These are phyloP conservation scores for Leptinotarsa peninsularis DNA, from an alignment of 2,888 invertebrate genomes.

Conservation along the genomic window DNA sequence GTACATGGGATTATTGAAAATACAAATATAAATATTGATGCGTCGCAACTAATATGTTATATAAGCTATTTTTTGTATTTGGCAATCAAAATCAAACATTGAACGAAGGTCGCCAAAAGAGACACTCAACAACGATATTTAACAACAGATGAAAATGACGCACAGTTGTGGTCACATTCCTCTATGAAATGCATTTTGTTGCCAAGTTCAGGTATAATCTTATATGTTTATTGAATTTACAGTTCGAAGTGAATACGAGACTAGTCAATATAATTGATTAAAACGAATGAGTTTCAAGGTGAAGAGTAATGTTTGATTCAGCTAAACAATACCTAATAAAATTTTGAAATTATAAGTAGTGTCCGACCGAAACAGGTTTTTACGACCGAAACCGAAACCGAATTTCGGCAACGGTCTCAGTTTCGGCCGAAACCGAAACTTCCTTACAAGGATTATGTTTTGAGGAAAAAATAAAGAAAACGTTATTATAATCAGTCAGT, in stretches of 20 bases:
- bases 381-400: no score
- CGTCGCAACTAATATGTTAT: neutral
- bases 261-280: no score
- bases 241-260: neutral
- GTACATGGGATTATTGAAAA: neutral
- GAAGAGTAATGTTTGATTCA: no score
- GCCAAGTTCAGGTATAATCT: neutral
- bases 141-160: constrained; percentile 4
- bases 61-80: neutral
- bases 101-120: neutral
- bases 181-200: neutral
- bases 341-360: no score
- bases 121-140: neutral
- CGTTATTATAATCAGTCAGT: no score
- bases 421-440: no score
- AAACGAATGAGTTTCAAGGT: no score
- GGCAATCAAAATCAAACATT: constrained; percentile 3
- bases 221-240: neutral
- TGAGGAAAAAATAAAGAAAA: no score
- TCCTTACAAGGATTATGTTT: no score
- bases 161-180: constrained; percentile 2
- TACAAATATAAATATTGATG: neutral
- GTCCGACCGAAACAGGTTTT: no score
- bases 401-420: no score
- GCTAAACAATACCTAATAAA: no score